These are phyloP conservation scores for Apocrypta bakeri DNA, from an alignment of 1,140 invertebrate genomes.

Conservation along the genomic window DNA sequence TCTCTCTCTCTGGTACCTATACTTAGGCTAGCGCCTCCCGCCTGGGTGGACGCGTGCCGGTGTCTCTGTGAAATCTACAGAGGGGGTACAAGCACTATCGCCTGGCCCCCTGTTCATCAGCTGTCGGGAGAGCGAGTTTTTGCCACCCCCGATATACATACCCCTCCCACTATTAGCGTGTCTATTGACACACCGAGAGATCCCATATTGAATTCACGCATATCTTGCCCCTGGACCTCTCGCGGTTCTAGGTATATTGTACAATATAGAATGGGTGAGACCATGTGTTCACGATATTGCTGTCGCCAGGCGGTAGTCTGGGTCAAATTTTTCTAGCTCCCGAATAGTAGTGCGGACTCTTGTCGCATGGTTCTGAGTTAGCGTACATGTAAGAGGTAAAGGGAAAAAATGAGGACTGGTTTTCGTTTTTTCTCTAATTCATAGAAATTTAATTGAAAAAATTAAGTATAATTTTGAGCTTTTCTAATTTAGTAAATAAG, in stretches of 20 bases:
- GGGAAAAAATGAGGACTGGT: slow-evolving; percentile 4
- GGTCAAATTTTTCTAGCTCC: slow-evolving; percentile 14
- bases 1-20: not conserved
- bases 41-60: slow-evolving; percentile 35
- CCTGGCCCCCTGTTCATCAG: slow-evolving; percentile 59
- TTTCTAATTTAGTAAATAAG: too few species aligned
- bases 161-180: slow-evolving; percentile 68
- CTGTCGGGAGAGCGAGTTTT: slow-evolving; percentile 56
- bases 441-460: too few species aligned
- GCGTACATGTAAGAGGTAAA: not conserved
- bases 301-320: not conserved
- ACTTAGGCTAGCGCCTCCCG: slow-evolving; percentile 35
- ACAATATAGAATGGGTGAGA: slow-evolving; percentile 32
- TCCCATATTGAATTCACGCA: slow-evolving; percentile 57
- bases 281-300: slow-evolving; percentile 46
- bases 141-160: slow-evolving; percentile 64
- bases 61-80: not conserved
- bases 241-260: not conserved
- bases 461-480: too few species aligned
- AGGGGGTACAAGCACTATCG: slow-evolving; percentile 12
- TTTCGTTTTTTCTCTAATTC: not conserved
- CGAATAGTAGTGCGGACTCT: not conserved
- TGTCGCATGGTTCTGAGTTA: not conserved
- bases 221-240: slow-evolving; percentile 36
- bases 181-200: slow-evolving; percentile 63